phyloP scores from a whole-genome alignment of 2,888 invertebrate genomes.

The Dynastes hyllus region DNA sequence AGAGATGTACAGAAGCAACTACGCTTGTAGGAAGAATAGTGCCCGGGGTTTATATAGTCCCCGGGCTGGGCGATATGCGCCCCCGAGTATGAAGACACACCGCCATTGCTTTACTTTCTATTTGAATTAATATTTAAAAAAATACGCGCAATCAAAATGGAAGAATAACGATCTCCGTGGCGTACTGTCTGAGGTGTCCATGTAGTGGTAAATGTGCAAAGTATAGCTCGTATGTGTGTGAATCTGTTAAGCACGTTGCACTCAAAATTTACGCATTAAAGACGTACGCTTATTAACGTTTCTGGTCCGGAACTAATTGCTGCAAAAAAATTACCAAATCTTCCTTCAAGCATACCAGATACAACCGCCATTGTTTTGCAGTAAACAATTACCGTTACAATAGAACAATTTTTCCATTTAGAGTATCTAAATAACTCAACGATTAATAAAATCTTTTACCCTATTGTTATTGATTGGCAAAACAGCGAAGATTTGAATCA shows the following conservation, averaged over 20 bases:
- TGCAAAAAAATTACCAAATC: constrained; percentile 13
- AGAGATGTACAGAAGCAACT: constrained; percentile 55
- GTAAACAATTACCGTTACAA: neutral
- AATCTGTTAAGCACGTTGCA: neutral
- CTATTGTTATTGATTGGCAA: no score
- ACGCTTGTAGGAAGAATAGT: constrained; percentile 38
- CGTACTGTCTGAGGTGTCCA: neutral
- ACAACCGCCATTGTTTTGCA: neutral
- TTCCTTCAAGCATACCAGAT: neutral
- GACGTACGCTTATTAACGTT: neutral
- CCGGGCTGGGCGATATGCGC: constrained; percentile 45
- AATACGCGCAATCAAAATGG: constrained; percentile 4
- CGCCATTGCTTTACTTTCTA: constrained; percentile 49
- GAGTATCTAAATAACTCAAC: neutral
- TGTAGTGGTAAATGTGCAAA: neutral
- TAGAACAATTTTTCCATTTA: neutral
- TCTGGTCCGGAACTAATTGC: constrained; percentile 42
- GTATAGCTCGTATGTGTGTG: neutral
- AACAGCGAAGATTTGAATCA: neutral
- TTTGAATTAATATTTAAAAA: constrained; percentile 47
- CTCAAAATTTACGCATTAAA: constrained; percentile 51
- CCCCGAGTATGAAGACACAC: constrained; percentile 51
- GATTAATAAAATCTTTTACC: neutral
- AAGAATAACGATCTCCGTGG: constrained; percentile 16
- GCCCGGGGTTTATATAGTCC: constrained; percentile 49